Base-by-base conservation (phyloP, 2,113 vertebrate species). In the Ondatra zibethicus region DNA sequence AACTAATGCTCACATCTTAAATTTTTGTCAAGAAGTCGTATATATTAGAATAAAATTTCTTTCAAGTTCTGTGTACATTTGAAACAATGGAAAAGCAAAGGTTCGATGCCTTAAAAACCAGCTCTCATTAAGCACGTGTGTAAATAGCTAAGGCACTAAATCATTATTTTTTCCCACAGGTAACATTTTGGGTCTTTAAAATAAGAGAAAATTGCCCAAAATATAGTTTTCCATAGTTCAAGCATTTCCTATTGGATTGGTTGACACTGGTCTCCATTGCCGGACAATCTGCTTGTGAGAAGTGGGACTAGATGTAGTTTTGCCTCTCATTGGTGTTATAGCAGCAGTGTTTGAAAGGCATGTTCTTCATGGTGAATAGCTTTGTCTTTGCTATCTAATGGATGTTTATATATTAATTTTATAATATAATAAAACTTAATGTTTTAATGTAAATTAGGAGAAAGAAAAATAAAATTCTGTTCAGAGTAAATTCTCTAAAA, bases 61-160 rank as follows among this genome's bases (percentile, higher is more conserved):
- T 42, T 3, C 76, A 85, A 84, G 61, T 92, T 58, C 42, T 47
- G 2, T 33, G 7, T 65, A 63, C 13, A 33, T 89, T 19, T 21
- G n/a, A 7, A 75, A 68, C n/a, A 96, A 82, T 84, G 88, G 39
- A 23, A 85, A n/a, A 66, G n/a, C 75, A 95, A 90, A 6, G 70
- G 5, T 82, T 47, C 61, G 7, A 58, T 89, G 65, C 11, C 89
- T 96, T 96, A 61, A 58, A 90, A 88, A 42, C 16, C 10, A 82
- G 6, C 77, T 16, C 39, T 42, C 50, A 39, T 19, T 21, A 2
- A 5, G 42, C 14, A 88, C 87, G 61, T 94, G 2, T 2, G 86
- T 89, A 63, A 86, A 96, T 96, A 72, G n/a, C 55, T 65, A 31
- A 73, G 33, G 11, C 88, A 72, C 66, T 93, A 33, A 93, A 68